Conservation (phyloP, 2,113 vertebrate genomes). For the Meles meles region DNA sequence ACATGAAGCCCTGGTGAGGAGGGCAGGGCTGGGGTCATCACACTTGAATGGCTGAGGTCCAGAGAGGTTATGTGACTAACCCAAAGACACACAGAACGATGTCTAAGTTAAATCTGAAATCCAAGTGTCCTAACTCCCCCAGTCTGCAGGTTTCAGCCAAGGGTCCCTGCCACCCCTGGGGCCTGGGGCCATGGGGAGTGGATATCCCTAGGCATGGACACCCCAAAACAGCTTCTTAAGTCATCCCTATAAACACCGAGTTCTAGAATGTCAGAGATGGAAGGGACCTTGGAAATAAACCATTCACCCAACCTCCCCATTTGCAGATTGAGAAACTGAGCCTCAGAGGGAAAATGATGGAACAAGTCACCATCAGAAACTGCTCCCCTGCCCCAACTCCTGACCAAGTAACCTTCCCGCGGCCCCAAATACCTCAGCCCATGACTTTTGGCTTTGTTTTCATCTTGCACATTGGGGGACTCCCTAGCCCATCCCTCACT, state of each 20-base stretch:
- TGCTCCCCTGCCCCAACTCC: neutral
- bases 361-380: neutral
- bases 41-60: neutral
- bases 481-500: neutral
- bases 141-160: neutral
- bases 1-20: neutral
- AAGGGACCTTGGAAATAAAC: neutral
- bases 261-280: neutral
- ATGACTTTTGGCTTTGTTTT: neutral
- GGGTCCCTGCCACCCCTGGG: neutral
- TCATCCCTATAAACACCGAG: neutral
- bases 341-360: neutral
- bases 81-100: neutral
- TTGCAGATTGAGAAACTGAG: constrained; percentile 1
- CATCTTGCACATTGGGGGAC: neutral
- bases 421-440: neutral
- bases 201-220: neutral
- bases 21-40: neutral
- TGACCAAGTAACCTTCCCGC: too few species aligned
- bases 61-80: neutral
- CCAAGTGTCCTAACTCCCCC: neutral
- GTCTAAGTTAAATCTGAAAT: neutral
- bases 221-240: neutral
- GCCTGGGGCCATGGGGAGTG: neutral
- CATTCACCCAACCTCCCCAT: neutral